Conservation (phyloP, 2,888 invertebrate genomes). For the Drosophila melanocephala region DNA sequence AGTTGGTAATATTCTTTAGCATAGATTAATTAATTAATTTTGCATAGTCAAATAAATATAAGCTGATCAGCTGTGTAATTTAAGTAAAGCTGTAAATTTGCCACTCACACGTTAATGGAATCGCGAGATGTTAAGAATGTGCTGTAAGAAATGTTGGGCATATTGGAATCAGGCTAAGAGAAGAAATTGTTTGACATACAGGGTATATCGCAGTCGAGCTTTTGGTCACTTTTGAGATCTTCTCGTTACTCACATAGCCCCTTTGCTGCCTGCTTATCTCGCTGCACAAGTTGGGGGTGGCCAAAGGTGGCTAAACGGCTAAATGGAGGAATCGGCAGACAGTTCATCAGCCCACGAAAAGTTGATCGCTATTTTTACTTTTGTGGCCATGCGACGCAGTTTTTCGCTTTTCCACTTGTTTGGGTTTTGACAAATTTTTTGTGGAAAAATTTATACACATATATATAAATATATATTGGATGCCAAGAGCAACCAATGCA, state of each 20-base stretch:
- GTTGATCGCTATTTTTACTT: slow-evolving; percentile 50
- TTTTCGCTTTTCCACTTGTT: slow-evolving; percentile 45
- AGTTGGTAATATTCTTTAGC: neutral
- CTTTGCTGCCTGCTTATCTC: slow-evolving; percentile 31
- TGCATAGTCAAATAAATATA: too few species aligned
- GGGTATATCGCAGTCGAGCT: slow-evolving; percentile 25
- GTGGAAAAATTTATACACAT: slow-evolving; percentile 24
- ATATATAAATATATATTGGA: slow-evolving; percentile 12
- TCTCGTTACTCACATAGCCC: slow-evolving; percentile 37
- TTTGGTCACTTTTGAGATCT: neutral
- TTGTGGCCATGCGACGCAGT: slow-evolving; percentile 26
- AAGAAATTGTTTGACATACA: neutral
- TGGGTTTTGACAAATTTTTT: slow-evolving; percentile 31
- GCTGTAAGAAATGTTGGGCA: neutral
- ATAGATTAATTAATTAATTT: neutral
- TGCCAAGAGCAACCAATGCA: slow-evolving; percentile 33
- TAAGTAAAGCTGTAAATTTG: neutral
- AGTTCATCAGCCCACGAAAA: slow-evolving; percentile 47
- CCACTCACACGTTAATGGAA: neutral
- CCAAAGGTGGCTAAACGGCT: neutral
- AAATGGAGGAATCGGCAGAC: slow-evolving; percentile 19
- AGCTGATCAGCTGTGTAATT: neutral
- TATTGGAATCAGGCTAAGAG: neutral
- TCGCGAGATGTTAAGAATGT: neutral
- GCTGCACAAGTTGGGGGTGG: slow-evolving; percentile 12